Evolutionary conservation across 2,888 invertebrate genomes (phyloP).

Genomic region (Calliphora vomitoria): DNA sequence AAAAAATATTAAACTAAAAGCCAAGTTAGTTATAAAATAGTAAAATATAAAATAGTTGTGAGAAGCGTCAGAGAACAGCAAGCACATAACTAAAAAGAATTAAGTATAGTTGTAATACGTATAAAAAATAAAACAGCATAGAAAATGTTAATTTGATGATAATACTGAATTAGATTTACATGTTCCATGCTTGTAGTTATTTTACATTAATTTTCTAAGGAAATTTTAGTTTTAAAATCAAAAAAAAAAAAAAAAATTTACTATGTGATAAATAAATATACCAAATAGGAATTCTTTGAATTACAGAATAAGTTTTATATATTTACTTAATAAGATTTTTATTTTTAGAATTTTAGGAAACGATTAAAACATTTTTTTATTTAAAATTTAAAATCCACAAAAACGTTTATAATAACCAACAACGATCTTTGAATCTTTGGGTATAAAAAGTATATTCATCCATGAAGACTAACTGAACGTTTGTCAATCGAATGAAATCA

Average conservation of each 20-base stretch:
- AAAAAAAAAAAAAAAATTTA: background rate
- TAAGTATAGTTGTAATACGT: slow-evolving; percentile 18
- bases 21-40: slow-evolving; percentile 59
- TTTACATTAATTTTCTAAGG: slow-evolving; percentile 54
- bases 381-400: too few species aligned
- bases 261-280: background rate
- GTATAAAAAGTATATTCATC: too few species aligned
- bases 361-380: background rate
- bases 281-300: slow-evolving; percentile 23
- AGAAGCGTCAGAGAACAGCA: slow-evolving; percentile 12
- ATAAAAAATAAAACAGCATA: slow-evolving; percentile 79
- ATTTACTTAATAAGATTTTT: background rate
- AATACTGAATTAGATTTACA: slow-evolving; percentile 54
- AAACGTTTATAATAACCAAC: too few species aligned
- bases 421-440: too few species aligned
- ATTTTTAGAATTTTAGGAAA: background rate
- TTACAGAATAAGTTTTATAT: slow-evolving; percentile 15
- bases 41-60: slow-evolving; percentile 59
- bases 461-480: too few species aligned
- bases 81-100: slow-evolving; percentile 49
- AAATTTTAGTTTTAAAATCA: background rate
- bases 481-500: too few species aligned
- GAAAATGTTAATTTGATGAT: slow-evolving; percentile 68
- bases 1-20: slow-evolving; percentile 53
- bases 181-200: slow-evolving; percentile 36